Conservation (phyloP, 2,888 invertebrate genomes). For the Brassicogethes aeneus region DNA sequence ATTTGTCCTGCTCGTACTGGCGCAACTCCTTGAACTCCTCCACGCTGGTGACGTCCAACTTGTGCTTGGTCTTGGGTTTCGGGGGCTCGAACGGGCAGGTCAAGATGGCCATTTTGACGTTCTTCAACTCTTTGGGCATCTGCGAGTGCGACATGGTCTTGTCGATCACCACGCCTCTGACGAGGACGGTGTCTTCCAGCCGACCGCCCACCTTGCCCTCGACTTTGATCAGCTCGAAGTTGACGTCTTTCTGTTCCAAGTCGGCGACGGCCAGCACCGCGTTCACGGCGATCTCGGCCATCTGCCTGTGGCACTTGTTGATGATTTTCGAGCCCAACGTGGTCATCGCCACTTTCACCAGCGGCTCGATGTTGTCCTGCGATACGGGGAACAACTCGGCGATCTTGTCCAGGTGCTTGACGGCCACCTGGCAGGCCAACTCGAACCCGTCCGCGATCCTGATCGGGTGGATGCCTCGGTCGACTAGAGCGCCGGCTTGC, state of each 20-base stretch:
- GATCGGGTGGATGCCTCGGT: conserved; percentile 97
- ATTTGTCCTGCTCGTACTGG: conserved; percentile 92
- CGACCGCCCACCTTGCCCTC: conserved; percentile 96
- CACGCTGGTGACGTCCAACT: conserved; percentile 92
- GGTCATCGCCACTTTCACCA: conserved; percentile 95
- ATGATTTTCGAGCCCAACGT: conserved; percentile 97
- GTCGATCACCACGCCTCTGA: conserved; percentile 94
- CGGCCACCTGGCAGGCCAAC: conserved; percentile 84
- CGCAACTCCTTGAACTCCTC: conserved; percentile 91
- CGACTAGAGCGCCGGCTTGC: conserved; percentile 85
- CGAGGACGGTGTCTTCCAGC: conserved; percentile 93
- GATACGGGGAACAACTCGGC: conserved; percentile 86
- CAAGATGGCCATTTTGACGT: conserved; percentile 93
- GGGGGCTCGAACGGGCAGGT: conserved; percentile 99
- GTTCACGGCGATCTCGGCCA: conserved; percentile 98
- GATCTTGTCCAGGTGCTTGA: conserved; percentile 77
- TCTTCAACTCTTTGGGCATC: conserved; percentile 87
- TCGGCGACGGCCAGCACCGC: conserved; percentile 96
- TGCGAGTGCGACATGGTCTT: conserved; percentile 99
- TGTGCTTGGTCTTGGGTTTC: conserved; percentile 99
- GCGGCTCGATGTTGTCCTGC: conserved; percentile 71
- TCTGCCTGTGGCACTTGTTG: conserved; percentile 91
- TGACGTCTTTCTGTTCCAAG: conserved; percentile 87
- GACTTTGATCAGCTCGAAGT: conserved; percentile 98
- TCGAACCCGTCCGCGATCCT: conserved; percentile 98